Evolutionary conservation across 2,888 invertebrate species (phyloP).

Genomic region (Xestia ashworthii): DNA sequence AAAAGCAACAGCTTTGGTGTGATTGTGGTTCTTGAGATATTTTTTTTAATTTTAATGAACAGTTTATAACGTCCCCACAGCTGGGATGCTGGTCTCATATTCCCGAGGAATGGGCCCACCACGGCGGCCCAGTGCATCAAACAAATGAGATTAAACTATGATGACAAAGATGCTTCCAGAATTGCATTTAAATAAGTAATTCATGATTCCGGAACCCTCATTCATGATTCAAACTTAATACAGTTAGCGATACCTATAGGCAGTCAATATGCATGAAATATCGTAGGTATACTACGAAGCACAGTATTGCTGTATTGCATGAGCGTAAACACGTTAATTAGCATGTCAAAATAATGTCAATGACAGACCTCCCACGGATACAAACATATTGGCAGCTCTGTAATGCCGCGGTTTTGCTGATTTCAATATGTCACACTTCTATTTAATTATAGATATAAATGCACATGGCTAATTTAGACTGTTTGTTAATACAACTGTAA

Average conservation of each 20-base stretch:
- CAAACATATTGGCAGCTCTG: conserved; percentile 2
- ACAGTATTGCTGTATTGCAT: neutral
- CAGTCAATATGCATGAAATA: neutral
- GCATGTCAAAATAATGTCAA: conserved; percentile 22
- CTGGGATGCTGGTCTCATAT: neutral
- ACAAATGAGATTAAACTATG: neutral
- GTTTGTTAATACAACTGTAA: neutral
- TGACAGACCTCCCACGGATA: neutral
- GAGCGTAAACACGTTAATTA: conserved; percentile 19
- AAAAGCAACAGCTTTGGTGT: neutral
- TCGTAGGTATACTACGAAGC: neutral
- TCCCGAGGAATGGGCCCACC: neutral
- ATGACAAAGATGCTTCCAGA: neutral
- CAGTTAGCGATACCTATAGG: neutral
- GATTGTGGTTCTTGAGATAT: neutral
- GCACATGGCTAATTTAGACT: too few species aligned
- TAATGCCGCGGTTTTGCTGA: neutral
- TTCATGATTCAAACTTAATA: neutral
- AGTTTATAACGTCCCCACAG: neutral
- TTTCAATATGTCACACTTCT: conserved; percentile 10
- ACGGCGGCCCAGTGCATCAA: neutral
- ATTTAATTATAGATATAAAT: neutral
- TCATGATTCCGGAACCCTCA: neutral
- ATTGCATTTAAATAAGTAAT: neutral
- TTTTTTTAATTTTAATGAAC: neutral